Evolutionary conservation across 2,888 invertebrate genomes (phyloP), one percentile per base, ranked within the genome.

Genomic region (Hydraecia micacea): DNA sequence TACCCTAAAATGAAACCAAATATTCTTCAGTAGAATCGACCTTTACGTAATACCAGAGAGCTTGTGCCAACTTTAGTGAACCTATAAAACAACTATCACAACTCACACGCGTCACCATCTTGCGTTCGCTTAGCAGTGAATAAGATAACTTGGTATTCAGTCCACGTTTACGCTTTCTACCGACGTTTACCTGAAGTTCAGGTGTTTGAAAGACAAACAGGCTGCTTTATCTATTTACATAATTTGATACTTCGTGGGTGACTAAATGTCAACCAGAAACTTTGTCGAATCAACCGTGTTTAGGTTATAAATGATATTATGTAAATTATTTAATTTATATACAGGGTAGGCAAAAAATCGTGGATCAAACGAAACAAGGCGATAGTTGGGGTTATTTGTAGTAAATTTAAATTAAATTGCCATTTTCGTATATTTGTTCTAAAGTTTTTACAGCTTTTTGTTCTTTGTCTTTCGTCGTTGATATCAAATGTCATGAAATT

Each of bases 141-240:
- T 32, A 65, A 68, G 62, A n/a, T 15, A 39, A 28, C 55, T 75
- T 81, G 7, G 9, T 58, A 81, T 67, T 81, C 67, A 32, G 32
- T 18, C 6, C 39, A 39, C 67, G 77, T n/a, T 58, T 42, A 60
- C 69, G 58, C 25, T 28, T 60, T 70, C 3, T 18, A 62, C n/a
- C 36, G 28, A 75, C 39, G 58, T 82, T 82, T 67, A 71, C 21
- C 81, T 52, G 32, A 58, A 75, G 8, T 81, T 68, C 21, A n/a
- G n/a, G 2, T 68, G 13, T 81, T 58, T 74, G 21, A 49, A 39
- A 42, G 68, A 42, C 75, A 74, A 69, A 81, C 39, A 63, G 15
- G 13, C 32, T 28, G 8, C 2, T 68, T 66, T 74, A 68, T 58
- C 32, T 46, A 11, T 3, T 28, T 13, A 79, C 49, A 28, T 9